Conservation (phyloP, 2,797 vertebrate genomes). For the Margarornis squamiger region DNA sequence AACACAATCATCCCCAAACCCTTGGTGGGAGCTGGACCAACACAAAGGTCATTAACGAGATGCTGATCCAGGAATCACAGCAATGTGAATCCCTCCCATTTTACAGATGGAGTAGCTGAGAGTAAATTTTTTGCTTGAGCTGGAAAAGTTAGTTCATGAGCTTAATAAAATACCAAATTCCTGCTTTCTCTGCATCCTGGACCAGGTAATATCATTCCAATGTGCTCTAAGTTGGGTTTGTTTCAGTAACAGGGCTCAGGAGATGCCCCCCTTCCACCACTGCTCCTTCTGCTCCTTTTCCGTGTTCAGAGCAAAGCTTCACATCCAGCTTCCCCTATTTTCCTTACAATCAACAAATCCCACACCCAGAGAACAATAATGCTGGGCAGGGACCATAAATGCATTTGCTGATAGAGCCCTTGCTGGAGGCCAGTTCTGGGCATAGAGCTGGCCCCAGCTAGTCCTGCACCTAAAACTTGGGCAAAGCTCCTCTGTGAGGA, state of each 20-base stretch:
- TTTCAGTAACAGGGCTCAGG: rapidly evolving
- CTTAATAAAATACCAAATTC: neutral
- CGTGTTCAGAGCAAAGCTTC: neutral
- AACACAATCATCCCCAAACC: neutral
- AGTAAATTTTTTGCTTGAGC: neutral
- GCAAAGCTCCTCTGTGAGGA: neutral
- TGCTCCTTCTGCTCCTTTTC: neutral
- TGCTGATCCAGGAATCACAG: neutral
- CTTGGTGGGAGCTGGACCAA: neutral
- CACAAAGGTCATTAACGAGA: neutral
- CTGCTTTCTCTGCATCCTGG: neutral
- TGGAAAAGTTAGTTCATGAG: neutral
- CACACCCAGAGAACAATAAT: rapidly evolving
- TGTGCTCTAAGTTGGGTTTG: neutral
- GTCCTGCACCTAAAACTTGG: neutral
- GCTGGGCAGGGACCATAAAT: neutral
- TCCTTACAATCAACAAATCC: neutral
- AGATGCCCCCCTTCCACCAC: neutral
- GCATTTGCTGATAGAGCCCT: rapidly evolving
- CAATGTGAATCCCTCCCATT: neutral
- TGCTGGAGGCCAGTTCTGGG: neutral
- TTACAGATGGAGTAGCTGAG: neutral
- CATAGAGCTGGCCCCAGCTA: neutral
- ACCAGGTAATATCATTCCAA: neutral
- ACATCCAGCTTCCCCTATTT: neutral